Evolutionary conservation across 2,888 invertebrate genomes (phyloP).

Genomic region (Clepsis dumicolana): DNA sequence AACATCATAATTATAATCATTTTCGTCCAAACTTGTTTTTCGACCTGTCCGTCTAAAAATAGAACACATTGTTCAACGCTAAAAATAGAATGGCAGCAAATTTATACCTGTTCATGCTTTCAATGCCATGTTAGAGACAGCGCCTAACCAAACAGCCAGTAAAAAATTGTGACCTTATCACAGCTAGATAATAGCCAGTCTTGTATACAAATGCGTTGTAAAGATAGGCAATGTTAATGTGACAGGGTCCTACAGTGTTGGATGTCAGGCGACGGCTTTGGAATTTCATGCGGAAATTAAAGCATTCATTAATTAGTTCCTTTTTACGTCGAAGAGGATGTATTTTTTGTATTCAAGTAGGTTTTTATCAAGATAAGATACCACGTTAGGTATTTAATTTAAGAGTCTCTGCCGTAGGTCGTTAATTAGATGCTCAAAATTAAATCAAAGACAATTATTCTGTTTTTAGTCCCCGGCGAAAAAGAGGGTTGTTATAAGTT

Average conservation of each 20-base stretch:
- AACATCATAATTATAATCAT: slow-evolving; percentile 15
- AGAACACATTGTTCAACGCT: slow-evolving; percentile 23
- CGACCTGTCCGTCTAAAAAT: slow-evolving; percentile 25
- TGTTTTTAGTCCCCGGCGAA: too few species aligned
- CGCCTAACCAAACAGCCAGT: background rate
- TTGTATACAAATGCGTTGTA: background rate
- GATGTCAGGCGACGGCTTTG: background rate
- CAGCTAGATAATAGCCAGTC: background rate
- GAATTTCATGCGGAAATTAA: slow-evolving; percentile 5
- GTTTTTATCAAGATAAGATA: too few species aligned
- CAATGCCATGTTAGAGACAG: slow-evolving; percentile 12
- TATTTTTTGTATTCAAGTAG: background rate
- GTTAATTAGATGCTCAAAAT: too few species aligned
- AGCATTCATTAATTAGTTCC: background rate
- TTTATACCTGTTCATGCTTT: background rate
- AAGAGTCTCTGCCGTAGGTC: too few species aligned
- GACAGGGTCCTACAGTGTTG: background rate
- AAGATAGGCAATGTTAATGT: background rate
- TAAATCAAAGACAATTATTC: too few species aligned
- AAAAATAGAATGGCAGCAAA: slow-evolving; percentile 18
- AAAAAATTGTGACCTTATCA: background rate
- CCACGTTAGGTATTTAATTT: too few species aligned
- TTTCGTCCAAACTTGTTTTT: slow-evolving; percentile 21
- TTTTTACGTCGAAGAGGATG: background rate
- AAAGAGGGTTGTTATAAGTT: too few species aligned